phyloP scores from a whole-genome alignment of 2,113 vertebrate species.

The Microtus pennsylvanicus region DNA sequence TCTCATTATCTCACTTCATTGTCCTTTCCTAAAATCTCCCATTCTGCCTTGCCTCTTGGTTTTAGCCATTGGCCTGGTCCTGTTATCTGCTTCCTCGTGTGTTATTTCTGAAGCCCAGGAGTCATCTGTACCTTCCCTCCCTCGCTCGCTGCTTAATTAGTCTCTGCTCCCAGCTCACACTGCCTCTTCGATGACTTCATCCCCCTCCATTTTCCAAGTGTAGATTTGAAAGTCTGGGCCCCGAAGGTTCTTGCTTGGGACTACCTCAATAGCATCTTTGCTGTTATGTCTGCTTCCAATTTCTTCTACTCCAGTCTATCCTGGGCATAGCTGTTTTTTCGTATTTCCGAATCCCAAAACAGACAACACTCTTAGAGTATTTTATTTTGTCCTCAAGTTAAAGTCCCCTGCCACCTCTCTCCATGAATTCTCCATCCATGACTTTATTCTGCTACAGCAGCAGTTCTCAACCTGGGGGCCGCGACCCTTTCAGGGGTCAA shows the following conservation, averaged over 20 bases:
- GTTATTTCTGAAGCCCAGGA: neutral
- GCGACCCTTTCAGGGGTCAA: no score
- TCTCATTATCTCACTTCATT: neutral
- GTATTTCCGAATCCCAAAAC: slow-evolving; percentile 18
- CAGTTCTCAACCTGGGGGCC: no score
- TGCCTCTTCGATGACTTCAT: neutral
- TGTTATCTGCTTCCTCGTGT: neutral
- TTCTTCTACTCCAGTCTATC: neutral
- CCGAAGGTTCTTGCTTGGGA: neutral
- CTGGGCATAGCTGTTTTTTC: neutral
- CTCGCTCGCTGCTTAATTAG: neutral
- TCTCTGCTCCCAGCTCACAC: neutral
- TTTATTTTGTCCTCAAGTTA: neutral
- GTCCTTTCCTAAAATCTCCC: neutral
- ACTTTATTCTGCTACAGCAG: neutral
- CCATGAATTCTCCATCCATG: neutral
- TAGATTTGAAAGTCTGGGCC: neutral
- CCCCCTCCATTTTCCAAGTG: neutral
- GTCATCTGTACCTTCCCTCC: neutral
- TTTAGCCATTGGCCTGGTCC: neutral
- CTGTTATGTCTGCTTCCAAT: neutral
- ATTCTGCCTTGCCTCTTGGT: neutral
- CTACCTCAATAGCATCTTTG: neutral
- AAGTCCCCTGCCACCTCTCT: neutral
- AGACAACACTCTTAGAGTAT: neutral